Evolutionary conservation across 1,140 invertebrate genomes (phyloP).

Genomic region (Aradophagus sp.): DNA sequence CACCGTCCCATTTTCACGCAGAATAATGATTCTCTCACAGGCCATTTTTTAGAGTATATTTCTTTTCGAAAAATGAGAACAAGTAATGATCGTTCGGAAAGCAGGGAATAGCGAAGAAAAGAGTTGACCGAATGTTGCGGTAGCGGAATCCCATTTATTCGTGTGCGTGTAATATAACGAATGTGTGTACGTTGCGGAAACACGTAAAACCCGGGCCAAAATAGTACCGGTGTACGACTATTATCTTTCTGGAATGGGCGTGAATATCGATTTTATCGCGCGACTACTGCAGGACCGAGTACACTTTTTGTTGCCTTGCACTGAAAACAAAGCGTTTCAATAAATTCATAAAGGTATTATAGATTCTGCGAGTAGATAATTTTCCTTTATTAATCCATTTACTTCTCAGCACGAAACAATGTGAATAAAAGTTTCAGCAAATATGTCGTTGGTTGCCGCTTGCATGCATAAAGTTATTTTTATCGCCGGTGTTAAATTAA

Average conservation of each 20-base stretch:
- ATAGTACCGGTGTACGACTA: slow-evolving; percentile 47
- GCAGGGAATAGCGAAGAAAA: slow-evolving; percentile 8
- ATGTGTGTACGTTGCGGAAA: slow-evolving; percentile 35
- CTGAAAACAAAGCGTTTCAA: slow-evolving; percentile 49
- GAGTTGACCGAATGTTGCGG: slow-evolving; percentile 18
- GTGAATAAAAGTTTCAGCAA: slow-evolving; percentile 28
- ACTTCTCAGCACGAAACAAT: slow-evolving; percentile 27
- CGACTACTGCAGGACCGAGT: slow-evolving; percentile 40
- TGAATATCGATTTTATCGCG: slow-evolving; percentile 56
- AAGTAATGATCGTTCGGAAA: slow-evolving; percentile 27
- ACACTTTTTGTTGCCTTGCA: slow-evolving; percentile 46
- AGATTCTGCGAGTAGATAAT: slow-evolving; percentile 50
- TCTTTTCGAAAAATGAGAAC: no score
- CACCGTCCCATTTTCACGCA: no score
- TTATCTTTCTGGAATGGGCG: slow-evolving; percentile 51
- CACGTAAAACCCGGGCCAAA: slow-evolving; percentile 41
- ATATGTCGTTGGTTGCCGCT: slow-evolving; percentile 26
- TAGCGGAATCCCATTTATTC: not conserved
- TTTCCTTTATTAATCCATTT: slow-evolving; percentile 51
- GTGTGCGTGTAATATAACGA: not conserved
- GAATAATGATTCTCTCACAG: no score
- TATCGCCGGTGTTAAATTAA: slow-evolving; percentile 4
- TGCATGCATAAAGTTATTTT: slow-evolving; percentile 10
- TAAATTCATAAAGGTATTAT: slow-evolving; percentile 55
- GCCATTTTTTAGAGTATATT: no score